Evolutionary conservation across 2,888 invertebrate species (phyloP), one percentile per base, ranked within the genome.

Genomic region (Netelia virgata): DNA sequence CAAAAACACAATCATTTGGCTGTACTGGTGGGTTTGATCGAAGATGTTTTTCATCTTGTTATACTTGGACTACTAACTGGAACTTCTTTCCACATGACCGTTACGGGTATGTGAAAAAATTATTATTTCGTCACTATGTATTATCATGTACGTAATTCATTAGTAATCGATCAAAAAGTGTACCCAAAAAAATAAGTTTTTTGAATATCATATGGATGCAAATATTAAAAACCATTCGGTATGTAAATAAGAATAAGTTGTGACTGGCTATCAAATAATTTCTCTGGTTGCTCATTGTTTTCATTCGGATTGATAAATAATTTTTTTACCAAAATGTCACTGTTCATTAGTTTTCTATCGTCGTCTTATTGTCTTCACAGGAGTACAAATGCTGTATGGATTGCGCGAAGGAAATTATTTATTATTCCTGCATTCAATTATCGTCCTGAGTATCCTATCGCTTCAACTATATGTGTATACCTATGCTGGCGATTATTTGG

Each of bases 401-500:
- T 57, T 76, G 43, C 66, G 43, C 16, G 43, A 66, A 20, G 75
- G 66, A 55, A 16, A 53, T 57, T 23, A 57, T 20, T 14, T 57
- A 18, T 14, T 64, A 41, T 18, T 66, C 3, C 2, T 55, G 3
- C 41, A 66, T 43, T 76, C 75, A 16, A 8, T 50, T 8, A 36
- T 74, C 28, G 28, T 50, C 28, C 16, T 74, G n/a, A 63, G 50
- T 57, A n/a, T 63, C 3, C 63, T 74, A 11, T 50, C 50, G 11
- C 28, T 63, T 11, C 64, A 73, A 41, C 16, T 73, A 43, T 79
- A 72, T n/a, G 16, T 53, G 1, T 79, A 79, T n/a, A 50, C 70
- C n/a, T 79, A 63, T 43, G 72, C 53, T 8, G 81, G 74, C 0
- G 74, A 81, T 47, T 59, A 61, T 74, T 28, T 81, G 47, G 50